Evolutionary conservation across 1,140 invertebrate species (phyloP).

Genomic region (Bombus polaris): DNA sequence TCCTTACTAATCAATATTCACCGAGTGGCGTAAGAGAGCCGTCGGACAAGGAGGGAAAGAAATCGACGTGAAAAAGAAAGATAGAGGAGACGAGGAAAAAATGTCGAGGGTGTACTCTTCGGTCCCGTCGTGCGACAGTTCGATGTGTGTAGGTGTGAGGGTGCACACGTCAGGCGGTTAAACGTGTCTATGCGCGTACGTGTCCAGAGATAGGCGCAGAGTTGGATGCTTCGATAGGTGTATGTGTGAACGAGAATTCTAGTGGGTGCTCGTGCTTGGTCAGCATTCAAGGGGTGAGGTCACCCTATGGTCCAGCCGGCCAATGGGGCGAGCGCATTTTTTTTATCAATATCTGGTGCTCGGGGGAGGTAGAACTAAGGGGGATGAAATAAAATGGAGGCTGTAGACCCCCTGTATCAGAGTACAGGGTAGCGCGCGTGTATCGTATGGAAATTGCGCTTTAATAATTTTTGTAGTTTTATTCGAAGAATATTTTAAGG

Average conservation of each 20-base stretch:
- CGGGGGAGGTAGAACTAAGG: conserved; percentile 70
- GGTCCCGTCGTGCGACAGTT: conserved; percentile 24
- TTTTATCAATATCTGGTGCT: conserved; percentile 78
- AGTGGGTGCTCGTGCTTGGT: conserved; percentile 81
- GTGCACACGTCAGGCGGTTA: not conserved
- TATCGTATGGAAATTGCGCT: not conserved
- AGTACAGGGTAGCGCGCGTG: not conserved
- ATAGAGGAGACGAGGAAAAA: conserved; percentile 37
- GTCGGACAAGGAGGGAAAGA: conserved; percentile 37
- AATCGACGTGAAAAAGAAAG: conserved; percentile 25
- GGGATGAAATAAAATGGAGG: conserved; percentile 79
- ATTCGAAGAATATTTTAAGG: not conserved
- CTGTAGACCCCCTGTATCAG: not conserved
- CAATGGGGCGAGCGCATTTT: conserved; percentile 77
- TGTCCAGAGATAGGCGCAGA: conserved; percentile 19
- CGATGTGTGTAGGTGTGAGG: conserved; percentile 2
- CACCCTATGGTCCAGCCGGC: conserved; percentile 79
- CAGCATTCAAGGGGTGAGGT: conserved; percentile 79
- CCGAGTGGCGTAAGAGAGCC: conserved; percentile 53
- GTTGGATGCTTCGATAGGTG: not conserved
- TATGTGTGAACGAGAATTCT: conserved; percentile 48
- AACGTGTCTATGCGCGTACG: not conserved
- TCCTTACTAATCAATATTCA: conserved; percentile 70
- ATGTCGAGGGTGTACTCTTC: conserved; percentile 59
- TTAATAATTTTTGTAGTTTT: not conserved